Conservation (phyloP, 2,888 invertebrate genomes). For the Lagria hirta region DNA sequence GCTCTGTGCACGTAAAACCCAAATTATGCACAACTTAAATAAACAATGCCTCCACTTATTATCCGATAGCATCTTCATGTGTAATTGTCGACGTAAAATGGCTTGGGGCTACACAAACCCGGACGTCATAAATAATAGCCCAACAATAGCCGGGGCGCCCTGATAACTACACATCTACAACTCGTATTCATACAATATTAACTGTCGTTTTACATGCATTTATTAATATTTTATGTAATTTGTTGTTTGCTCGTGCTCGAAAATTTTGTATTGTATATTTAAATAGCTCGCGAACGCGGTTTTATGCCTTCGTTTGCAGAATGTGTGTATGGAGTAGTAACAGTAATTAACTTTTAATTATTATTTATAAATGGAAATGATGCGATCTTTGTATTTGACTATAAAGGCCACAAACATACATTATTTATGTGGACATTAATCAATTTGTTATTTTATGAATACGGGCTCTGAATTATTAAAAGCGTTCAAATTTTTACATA, state of each 20-base stretch:
- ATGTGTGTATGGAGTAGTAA: too few species aligned
- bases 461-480: too few species aligned
- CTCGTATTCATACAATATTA: conserved; percentile 23
- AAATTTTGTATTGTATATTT: conserved; percentile 5
- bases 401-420: too few species aligned
- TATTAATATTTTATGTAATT: conserved; percentile 17
- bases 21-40: conserved; percentile 14
- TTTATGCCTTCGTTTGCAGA: too few species aligned
- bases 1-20: conserved; percentile 7
- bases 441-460: too few species aligned
- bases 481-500: too few species aligned
- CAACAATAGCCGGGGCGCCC: conserved; percentile 21
- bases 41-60: conserved; percentile 13
- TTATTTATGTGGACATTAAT: too few species aligned
- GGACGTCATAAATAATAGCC: conserved; percentile 25
- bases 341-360: too few species aligned
- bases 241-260: conserved; percentile 14
- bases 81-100: conserved; percentile 14
- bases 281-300: too few species aligned
- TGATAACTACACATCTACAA: conserved; percentile 27
- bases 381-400: too few species aligned
- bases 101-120: conserved; percentile 17
- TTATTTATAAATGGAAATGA: too few species aligned
- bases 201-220: conserved; percentile 25
- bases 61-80: conserved; percentile 18